Percentiles rank a stretch among this genome's conserved stretches.
Conservation (phyloP, 2,113 vertebrate species). For the Triplophysa siluroides region DNA sequence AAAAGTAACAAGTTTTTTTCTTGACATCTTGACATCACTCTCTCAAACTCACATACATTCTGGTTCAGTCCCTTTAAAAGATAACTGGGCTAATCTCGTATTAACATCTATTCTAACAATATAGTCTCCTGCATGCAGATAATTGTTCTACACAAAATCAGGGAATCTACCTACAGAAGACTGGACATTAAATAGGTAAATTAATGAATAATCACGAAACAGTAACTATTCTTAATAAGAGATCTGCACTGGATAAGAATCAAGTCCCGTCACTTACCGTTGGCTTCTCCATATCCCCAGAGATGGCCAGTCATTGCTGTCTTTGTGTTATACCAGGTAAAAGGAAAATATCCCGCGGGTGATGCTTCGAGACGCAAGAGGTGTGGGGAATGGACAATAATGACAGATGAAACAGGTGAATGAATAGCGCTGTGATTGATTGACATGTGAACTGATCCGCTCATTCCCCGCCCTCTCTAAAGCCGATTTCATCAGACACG, state of each 20-base stretch:
- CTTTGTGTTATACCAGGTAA: neutral
- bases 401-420: slow-evolving; percentile 11
- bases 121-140: neutral
- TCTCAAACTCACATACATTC: neutral
- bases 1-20: neutral
- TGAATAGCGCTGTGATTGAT: slow-evolving; percentile 37
- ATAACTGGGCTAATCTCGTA: slow-evolving; percentile 61
- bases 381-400: neutral
- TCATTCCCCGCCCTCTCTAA: slow-evolving; percentile 59
- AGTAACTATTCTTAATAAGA: neutral
- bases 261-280: slow-evolving; percentile 79
- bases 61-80: slow-evolving; percentile 47
- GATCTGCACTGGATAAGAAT: too few species aligned
- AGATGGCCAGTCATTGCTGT: slow-evolving; percentile 81
- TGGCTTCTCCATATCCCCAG: slow-evolving; percentile 91
- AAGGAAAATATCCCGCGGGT: neutral
- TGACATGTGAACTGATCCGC: slow-evolving; percentile 45
- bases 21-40: too few species aligned
- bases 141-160: neutral
- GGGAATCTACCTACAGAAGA: neutral
- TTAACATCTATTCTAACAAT: slow-evolving; percentile 54
- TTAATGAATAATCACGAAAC: neutral
- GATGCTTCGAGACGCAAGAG: neutral
- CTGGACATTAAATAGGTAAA: neutral
- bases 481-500: neutral